phyloP scores from a whole-genome alignment of 2,888 invertebrate genomes.

The Tipula lateralis region DNA sequence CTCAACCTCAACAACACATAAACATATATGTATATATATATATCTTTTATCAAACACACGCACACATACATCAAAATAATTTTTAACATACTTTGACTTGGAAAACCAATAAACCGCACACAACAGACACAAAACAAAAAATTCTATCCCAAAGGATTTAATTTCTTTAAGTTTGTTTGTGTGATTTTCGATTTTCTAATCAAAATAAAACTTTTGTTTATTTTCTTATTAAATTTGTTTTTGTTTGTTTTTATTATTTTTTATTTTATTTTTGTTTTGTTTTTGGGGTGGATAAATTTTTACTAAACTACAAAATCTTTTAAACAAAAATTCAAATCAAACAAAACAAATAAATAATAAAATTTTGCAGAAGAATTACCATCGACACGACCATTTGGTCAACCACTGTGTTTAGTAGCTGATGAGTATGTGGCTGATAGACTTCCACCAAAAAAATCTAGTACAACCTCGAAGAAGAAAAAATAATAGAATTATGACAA shows the following conservation, averaged over 20 bases:
- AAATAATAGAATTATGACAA: slow-evolving; percentile 20
- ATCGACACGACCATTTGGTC: slow-evolving; percentile 67
- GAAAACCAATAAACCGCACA: not conserved
- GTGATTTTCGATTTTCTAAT: slow-evolving; percentile 9
- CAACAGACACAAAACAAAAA: not conserved
- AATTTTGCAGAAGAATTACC: slow-evolving; percentile 39
- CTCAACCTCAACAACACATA: not conserved
- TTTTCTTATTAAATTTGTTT: not conserved
- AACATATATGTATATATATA: not conserved
- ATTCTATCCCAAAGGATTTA: not conserved
- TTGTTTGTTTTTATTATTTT: not conserved
- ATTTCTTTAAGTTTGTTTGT: not conserved
- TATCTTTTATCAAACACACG: not conserved
- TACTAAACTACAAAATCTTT: not conserved
- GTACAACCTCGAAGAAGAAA: slow-evolving; percentile 36
- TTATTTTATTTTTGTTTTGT: not conserved
- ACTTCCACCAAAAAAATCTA: slow-evolving; percentile 37
- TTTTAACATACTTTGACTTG: not conserved
- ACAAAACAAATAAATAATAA: slow-evolving; percentile 25
- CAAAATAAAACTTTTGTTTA: not conserved
- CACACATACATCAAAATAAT: not conserved
- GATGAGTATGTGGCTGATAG: slow-evolving; percentile 45
- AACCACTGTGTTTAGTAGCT: slow-evolving; percentile 67
- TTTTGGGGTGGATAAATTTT: not conserved
- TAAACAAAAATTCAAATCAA: not conserved